phyloP scores from a whole-genome alignment of 53 echinoderm and acorn worm genomes.

The Luidia sarsii region DNA sequence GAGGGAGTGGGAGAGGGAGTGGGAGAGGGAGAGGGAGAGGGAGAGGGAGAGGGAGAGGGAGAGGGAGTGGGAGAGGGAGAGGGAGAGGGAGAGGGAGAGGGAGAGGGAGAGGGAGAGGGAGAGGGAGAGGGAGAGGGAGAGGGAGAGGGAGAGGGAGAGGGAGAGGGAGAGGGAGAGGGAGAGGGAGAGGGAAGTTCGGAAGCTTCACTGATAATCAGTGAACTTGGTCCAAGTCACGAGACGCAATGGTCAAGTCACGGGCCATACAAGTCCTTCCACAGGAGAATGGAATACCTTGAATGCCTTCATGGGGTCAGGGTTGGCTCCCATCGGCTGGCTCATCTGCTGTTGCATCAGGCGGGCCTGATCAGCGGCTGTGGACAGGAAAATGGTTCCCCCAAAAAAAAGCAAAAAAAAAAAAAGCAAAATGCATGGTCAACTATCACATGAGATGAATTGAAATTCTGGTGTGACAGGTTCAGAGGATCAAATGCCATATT shows the following conservation, averaged over 20 bases:
- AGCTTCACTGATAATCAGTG: too few relatives aligned
- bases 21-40: neutral
- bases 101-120: neutral
- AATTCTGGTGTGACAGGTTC: too few relatives aligned
- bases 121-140: neutral
- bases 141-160: neutral
- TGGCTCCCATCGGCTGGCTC: slow-evolving; percentile 81
- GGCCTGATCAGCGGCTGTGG: slow-evolving; percentile 95
- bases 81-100: neutral
- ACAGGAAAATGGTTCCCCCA: slow-evolving; percentile 5
- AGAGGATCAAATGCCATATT: too few relatives aligned
- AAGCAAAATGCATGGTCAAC: too few relatives aligned
- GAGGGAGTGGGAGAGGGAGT: neutral
- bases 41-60: neutral
- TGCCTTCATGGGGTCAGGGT: slow-evolving; percentile 91
- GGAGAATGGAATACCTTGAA: slow-evolving; percentile 99
- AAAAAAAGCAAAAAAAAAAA: neutral
- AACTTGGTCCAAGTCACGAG: too few relatives aligned
- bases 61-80: neutral
- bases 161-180: neutral
- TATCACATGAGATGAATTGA: too few relatives aligned
- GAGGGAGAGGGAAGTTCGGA: neutral
- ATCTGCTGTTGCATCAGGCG: slow-evolving; percentile 95
- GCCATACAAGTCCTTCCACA: too few relatives aligned
- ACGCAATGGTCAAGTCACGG: too few relatives aligned